Percentiles rank a stretch among this genome's conserved stretches.
Conservation (phyloP, 2,888 invertebrate genomes). For the Agrilus cyanescens region DNA sequence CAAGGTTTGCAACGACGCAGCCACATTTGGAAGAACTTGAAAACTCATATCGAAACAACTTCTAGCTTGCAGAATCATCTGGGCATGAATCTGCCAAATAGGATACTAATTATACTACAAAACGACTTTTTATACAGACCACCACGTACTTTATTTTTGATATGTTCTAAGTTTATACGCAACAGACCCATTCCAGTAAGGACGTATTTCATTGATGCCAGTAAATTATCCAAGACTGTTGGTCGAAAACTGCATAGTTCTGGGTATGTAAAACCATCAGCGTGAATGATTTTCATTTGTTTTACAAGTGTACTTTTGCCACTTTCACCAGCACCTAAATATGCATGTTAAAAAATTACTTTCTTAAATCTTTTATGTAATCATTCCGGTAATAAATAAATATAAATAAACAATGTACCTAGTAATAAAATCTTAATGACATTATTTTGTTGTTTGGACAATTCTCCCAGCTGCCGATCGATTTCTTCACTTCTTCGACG, state of each 20-base stretch:
- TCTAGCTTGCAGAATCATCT: conserved; percentile 38
- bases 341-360: conserved; percentile 5
- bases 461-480: conserved; percentile 44
- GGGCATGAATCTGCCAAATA: conserved; percentile 38
- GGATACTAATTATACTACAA: conserved; percentile 1
- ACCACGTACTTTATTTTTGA: conserved; percentile 40
- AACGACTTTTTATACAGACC: not conserved
- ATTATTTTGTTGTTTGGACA: conserved; percentile 46
- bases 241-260: conserved; percentile 51
- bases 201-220: conserved; percentile 57
- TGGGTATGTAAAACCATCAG: conserved; percentile 48
- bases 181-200: conserved; percentile 53
- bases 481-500: conserved; percentile 48
- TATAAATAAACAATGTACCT: conserved; percentile 33
- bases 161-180: conserved; percentile 47
- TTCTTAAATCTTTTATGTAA: conserved; percentile 7
- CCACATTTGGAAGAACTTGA: conserved; percentile 40
- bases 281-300: conserved; percentile 60
- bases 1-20: conserved; percentile 41
- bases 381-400: too few relatives aligned
- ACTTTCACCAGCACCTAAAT: conserved; percentile 51
- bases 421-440: conserved; percentile 50
- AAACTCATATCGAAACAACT: conserved; percentile 46
- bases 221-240: conserved; percentile 50
- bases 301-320: conserved; percentile 57